Evolutionary conservation across 1,140 invertebrate genomes (phyloP), one percentile per base, ranked within the genome.

Genomic region (Homalodisca vitripennis): DNA sequence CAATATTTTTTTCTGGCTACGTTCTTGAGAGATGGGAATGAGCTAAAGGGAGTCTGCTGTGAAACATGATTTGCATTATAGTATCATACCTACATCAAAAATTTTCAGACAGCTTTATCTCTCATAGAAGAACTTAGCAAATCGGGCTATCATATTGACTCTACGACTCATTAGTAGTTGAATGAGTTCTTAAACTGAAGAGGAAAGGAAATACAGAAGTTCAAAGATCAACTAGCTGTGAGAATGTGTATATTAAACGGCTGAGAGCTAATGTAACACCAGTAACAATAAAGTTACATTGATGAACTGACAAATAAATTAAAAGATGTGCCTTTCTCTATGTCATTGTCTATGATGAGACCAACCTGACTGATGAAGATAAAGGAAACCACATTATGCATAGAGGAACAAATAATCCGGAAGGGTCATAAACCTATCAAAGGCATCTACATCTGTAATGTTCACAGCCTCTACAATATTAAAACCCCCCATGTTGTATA

Each of bases 321-420:
- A 53, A 71, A 74, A 62, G 67, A 65, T 30, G 3, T 60, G 66
- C 71, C 63, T 65, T 34, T 31, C 17, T 65, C 63, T 65, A 65
- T 69, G 71, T 77, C 67, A 68, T 74, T 22, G 80, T 80, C 70
- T 80, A 77, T 68, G 80, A 80, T 65, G 76, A 79, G 71, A 81
- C 79, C 3, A 80, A 80, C 74, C 69, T 80, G 22, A 72, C 68
- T 0, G 79, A 80, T 70, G 75, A 80, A 70, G 76, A 77, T 27
- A 75, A 70, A n/a, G 69, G 74, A 67, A 75, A 74, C 69, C 57
- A 70, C 30, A 70, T 78, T 24, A 70, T 71, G 57, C 75, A 74
- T 47, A 73, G 76, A 66, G 74, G 73, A 12, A 70, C 66, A 29
- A 79, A 79, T 71, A 76, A 79, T 67, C 75, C 77, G 2, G 77